Evolutionary conservation across 2,888 invertebrate genomes (phyloP), one percentile per base, ranked within the genome.

Genomic region (Temnothorax ravouxi): DNA sequence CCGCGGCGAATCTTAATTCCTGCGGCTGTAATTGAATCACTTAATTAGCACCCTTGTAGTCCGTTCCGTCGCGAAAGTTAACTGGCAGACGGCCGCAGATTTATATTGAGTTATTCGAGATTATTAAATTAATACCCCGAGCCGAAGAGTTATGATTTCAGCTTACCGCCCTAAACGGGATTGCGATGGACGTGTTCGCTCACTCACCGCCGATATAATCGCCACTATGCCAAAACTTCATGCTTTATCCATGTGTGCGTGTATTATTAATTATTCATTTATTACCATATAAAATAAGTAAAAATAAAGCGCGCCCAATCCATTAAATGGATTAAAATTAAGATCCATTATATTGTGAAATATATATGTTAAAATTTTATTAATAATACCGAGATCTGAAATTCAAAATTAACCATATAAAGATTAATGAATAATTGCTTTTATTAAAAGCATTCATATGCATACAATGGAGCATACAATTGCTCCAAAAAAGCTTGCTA

Each of bases 21-120:
- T 88, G 85, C 86, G 90, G 91, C 87, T 91, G 87, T 94, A 93
- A 94, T 94, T 92, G 91, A 93, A 94, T 94, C 93, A 92, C 92
- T 93, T 92, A 92, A 94, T 94, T 94, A 93, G 91, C 92, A 87
- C 92, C 91, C 92, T 93, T 92, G 91, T 92, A 89, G 83, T 86
- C 79, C 85, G 87, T 62, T 77, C 87, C 86, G 90, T 88, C 89
- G 88, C 88, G 79, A 91, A 92, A 93, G 92, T 93, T 93, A 93
- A 94, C 91, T 89, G 93, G 91, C 93, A 89, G 90, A 86, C 89
- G 84, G 88, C 90, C 91, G 86, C 91, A 86, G 88, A 90, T 92
- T 67, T 91, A 87, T 88, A 93, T 92, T 88, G 83, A 90, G 91
- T 93, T 93, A 93, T 93, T 92, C 88, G 86, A 80, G 88, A 88